phyloP scores from a whole-genome alignment of 2,888 invertebrate genomes.

The Drosophila pegasa region DNA sequence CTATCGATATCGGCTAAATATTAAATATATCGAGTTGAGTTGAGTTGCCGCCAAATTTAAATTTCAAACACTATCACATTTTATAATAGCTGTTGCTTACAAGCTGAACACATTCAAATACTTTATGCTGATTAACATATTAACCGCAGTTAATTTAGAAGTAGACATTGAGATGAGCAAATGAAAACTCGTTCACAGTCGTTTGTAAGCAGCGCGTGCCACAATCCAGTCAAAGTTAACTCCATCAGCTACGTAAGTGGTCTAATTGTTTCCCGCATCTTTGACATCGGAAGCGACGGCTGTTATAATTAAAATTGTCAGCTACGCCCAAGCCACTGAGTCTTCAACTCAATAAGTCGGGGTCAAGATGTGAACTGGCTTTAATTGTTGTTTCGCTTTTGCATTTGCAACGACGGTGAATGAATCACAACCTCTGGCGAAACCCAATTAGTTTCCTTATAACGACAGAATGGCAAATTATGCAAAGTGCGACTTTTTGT shows the following conservation, averaged over 20 bases:
- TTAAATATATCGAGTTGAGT: slow-evolving; percentile 18
- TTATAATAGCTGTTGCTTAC: background rate
- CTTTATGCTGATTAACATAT: slow-evolving; percentile 14
- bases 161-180: slow-evolving; percentile 16
- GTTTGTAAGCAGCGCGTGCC: slow-evolving; percentile 46
- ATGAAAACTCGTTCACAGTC: slow-evolving; percentile 10
- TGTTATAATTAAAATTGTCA: slow-evolving; percentile 73
- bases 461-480: slow-evolving; percentile 61
- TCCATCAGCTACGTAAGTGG: slow-evolving; percentile 54
- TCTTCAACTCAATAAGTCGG: slow-evolving; percentile 65
- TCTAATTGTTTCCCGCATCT: slow-evolving; percentile 79
- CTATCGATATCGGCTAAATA: slow-evolving; percentile 9
- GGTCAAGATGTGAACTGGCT: slow-evolving; percentile 73
- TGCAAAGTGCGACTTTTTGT: slow-evolving; percentile 67
- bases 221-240: slow-evolving; percentile 44
- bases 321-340: slow-evolving; percentile 63
- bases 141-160: slow-evolving; percentile 32
- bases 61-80: background rate
- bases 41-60: slow-evolving; percentile 18
- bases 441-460: slow-evolving; percentile 32
- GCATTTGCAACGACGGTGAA: slow-evolving; percentile 20
- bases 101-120: background rate
- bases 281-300: slow-evolving; percentile 75
- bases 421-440: slow-evolving; percentile 61
- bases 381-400: slow-evolving; percentile 63